Conservation (phyloP, 2,113 vertebrate species). For the Muntiacus reevesi region DNA sequence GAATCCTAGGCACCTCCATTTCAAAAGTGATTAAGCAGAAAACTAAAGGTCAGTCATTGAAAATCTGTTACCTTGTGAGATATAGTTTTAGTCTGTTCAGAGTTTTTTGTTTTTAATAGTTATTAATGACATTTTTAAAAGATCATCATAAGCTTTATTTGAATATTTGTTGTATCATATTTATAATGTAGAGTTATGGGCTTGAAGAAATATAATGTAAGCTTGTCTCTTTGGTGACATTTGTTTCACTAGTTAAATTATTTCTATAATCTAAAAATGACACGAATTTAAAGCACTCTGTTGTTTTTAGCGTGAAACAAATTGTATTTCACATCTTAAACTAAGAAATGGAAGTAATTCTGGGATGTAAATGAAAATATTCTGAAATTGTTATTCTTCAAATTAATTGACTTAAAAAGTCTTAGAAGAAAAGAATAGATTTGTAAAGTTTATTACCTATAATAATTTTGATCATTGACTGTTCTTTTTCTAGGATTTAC, state of each 20-base stretch:
- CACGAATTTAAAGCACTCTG: background rate
- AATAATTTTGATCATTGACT: slow-evolving; percentile 44
- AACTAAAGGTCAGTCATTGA: background rate
- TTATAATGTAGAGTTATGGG: background rate
- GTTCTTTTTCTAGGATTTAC: slow-evolving; percentile 87
- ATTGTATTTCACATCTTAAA: slow-evolving; percentile 17
- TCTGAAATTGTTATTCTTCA: slow-evolving; percentile 11
- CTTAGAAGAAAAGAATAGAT: background rate
- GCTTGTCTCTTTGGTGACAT: background rate
- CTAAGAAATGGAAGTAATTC: slow-evolving; percentile 31
- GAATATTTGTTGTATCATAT: background rate
- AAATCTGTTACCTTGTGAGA: background rate
- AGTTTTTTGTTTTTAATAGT: background rate
- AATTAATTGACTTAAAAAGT: background rate
- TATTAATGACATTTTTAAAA: background rate
- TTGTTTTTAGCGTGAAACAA: slow-evolving; percentile 40
- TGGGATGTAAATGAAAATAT: slow-evolving; percentile 26
- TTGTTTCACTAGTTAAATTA: slow-evolving; percentile 18
- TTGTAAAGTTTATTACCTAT: background rate
- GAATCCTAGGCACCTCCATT: background rate
- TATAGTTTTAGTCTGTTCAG: background rate
- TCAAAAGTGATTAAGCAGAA: background rate
- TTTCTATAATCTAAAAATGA: slow-evolving; percentile 1
- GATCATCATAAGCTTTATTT: background rate
- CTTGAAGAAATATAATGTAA: background rate